Base-by-base conservation (phyloP, 2,888 invertebrate species). In the Carcina quercana region DNA sequence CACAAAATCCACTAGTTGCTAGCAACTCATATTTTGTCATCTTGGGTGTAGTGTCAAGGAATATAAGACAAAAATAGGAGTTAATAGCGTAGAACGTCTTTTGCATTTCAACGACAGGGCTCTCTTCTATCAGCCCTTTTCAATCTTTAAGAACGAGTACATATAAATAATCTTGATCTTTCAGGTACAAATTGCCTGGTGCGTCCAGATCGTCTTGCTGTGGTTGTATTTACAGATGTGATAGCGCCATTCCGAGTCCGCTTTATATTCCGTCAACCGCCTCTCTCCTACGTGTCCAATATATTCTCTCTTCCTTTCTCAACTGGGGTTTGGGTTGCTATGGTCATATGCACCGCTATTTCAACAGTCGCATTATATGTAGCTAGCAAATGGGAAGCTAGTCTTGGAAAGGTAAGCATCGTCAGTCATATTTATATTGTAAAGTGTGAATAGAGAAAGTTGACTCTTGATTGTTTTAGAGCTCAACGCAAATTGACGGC, bases 251-350 rank as follows among this genome's bases (percentile, higher is more conserved):
- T 83, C 13, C 57, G 49, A 2, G 57, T 68, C 0, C 71, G 74
- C 21, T 89, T 91, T 53, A 59, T 91, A 38, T 89, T 90, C 59
- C 86, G 88, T 1, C 87, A 88, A 47, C 91, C 91, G 0, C 86
- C 89, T 0, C 67, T 91, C 1, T 87, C 91, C 0, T 87, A 86
- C 38, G 86, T 89, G 0, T 69, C 85, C 24, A 91, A 91, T 46
- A 86, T 91, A 32, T 91, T 88, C 63, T 78, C 83, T 1, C 63
- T 90, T 27, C 89, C 91, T 0, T 91, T 91, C 56, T 75, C 85
- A 2, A 59, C 53, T 1, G 59, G 65, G 2, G 89, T 91, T 2
- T 91, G 91, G 91, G 47, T 86, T 3, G 80, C 86, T 0, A 67
- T 79, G 13, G 66, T 70, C 1, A 48, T 73, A 0, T 66, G 87